A percentile compares a stretch with the other conserved stretches of the same genome.
These are phyloP conservation scores for Pionites leucogaster DNA, from an alignment of 2,113 vertebrate genomes.

Conservation along the genomic window DNA sequence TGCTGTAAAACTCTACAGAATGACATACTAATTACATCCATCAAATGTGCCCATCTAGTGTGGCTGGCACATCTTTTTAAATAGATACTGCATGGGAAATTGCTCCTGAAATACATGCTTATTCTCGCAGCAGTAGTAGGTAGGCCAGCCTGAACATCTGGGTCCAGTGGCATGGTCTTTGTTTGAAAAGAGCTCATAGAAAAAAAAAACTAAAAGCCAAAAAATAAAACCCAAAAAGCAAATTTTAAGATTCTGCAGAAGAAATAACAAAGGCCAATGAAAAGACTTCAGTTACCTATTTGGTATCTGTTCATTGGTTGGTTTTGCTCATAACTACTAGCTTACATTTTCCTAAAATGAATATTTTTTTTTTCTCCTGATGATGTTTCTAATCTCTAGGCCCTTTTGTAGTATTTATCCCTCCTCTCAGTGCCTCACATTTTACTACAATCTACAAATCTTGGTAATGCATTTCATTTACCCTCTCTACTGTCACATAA, in stretches of 20 bases:
- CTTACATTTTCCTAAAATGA: background rate
- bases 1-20: background rate
- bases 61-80: background rate
- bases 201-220: background rate
- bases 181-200: background rate
- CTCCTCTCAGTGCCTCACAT: background rate
- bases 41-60: background rate
- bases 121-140: background rate
- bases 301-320: background rate
- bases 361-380: background rate
- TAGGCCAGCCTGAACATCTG: background rate
- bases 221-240: background rate
- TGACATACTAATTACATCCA: background rate
- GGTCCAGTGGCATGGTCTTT: background rate
- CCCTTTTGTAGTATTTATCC: background rate
- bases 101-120: background rate
- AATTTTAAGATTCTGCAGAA: background rate
- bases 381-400: background rate
- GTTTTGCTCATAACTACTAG: background rate
- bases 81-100: background rate
- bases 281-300: background rate
- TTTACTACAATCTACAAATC: background rate
- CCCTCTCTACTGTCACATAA: background rate
- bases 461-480: background rate
- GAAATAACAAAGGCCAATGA: background rate